Evolutionary conservation across 2,797 vertebrate species (phyloP), one percentile per base, ranked within the genome.

Genomic region (Cercopithecus mitis): DNA sequence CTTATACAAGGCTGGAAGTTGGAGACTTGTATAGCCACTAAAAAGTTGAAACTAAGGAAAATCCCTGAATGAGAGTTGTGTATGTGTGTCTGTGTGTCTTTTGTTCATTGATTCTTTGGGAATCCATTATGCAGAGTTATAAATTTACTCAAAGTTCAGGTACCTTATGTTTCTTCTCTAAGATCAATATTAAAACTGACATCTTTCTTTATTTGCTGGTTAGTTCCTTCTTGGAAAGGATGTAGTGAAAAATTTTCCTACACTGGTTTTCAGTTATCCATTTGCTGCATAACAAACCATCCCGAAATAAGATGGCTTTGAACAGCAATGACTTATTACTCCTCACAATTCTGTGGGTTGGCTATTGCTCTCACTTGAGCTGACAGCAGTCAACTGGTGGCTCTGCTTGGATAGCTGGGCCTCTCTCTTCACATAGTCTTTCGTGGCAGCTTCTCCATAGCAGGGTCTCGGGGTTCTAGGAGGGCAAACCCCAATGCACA

Each of bases 141-240:
- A 73, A n/a, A 77, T 82, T 82, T 67, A 81, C 19, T 83, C 50
- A 7, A 70, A 81, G 57, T 86, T 76, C n/a, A 36, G 13, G 47
- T 41, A 89, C 12, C 64, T 57, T 94, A 80, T 22, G 75, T 82
- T 90, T 64, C 33, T 45, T 57, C 72, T 94, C 19, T 73, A 79
- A 95, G 50, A 57, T 80, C 47, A 86, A n/a, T 67, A 64, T 81
- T 47, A 79, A 88, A 76, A 43, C 2, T 50, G 47, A 27, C 20
- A 73, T 79, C 17, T 87, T 92, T 87, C 87, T 58, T 73, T 64
- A 72, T 81, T 97, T 94, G 41, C 80, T 70, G 41, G 13, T 47
- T 50, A 33, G 45, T 30, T 96, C 39, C 47, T 90, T 86, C 86
- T 43, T 73, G 22, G 84, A 92, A 82, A 33, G 50, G 45, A 55